A percentile compares a stretch with the other conserved stretches of the same genome.
These are phyloP conservation scores for Nephrotoma appendiculata DNA, from an alignment of 2,888 invertebrate species.

Conservation along the genomic window DNA sequence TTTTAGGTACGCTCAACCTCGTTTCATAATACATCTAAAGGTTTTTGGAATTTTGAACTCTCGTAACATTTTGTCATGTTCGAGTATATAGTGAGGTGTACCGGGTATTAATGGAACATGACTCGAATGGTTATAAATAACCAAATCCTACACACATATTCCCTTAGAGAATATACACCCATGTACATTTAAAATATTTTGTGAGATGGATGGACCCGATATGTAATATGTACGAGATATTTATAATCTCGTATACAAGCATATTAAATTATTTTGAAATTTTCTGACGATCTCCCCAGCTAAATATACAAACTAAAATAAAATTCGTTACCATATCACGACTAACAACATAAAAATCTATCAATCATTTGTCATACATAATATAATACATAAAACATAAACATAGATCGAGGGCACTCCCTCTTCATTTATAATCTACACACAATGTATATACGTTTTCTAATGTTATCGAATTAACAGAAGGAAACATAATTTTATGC, in stretches of 20 bases:
- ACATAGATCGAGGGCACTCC: neutral
- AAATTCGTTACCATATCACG: neutral
- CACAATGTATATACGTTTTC: neutral
- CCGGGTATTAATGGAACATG: too few species aligned
- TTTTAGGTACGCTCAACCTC: too few species aligned
- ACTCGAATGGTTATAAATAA: too few species aligned
- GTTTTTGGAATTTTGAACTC: too few species aligned
- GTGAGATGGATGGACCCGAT: too few species aligned
- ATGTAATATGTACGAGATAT: too few species aligned
- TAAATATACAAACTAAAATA: neutral
- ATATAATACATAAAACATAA: neutral
- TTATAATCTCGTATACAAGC: neutral
- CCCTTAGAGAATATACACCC: too few species aligned
- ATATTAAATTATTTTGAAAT: neutral
- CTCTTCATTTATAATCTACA: neutral
- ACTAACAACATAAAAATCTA: neutral
- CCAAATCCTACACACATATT: too few species aligned
- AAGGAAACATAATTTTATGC: neutral
- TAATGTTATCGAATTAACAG: neutral
- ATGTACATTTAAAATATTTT: too few species aligned
- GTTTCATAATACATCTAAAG: too few species aligned
- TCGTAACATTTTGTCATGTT: too few species aligned
- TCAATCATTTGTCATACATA: neutral
- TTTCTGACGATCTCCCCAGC: neutral
- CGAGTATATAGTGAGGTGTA: too few species aligned